Base-by-base conservation (phyloP, 2,797 vertebrate species). In the Pygocentrus nattereri region DNA sequence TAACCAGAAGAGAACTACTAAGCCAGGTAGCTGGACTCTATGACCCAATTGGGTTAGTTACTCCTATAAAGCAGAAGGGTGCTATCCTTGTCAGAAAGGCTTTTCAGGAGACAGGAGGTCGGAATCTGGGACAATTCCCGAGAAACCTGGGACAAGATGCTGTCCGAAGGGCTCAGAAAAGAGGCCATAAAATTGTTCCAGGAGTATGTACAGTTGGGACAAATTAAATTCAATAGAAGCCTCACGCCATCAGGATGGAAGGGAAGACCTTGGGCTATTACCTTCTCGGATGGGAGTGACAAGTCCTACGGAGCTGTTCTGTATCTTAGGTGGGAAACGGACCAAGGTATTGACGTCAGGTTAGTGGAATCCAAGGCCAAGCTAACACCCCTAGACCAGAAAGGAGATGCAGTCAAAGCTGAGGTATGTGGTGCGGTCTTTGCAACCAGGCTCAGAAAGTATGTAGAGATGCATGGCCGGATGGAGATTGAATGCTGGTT, bases 31-130 rank as follows among this genome's bases (percentile, higher is more conserved):
- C 61, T 30, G 27, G 25, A 30, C 25, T 64, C 11, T 64, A 64
- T 34, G 61, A 31, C 30, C 61, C 61, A 64, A 34, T 64, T 15
- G 61, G 61, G 25, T 11, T 64, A 31, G 61, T 64, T 19, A 70
- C 74, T 27, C 68, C 74, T 49, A 1, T 19, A 5, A 82, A 85
- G 12, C 83, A 82, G n/a, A 74, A 85, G 61, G 79, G 79, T 16
- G 79, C 74, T 3, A 85, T 82, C 21, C 64, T 82, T 1, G 80
- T 85, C 7, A 54, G 72, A 27, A 82, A 64, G 5, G 76, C 76
- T 34, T 79, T 85, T 44, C 65, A 84, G n/a, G 72, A 84, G 56
- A 16, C 72, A 27, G 34, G 34, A 41, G 13, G 67, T 8, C 44
- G 31, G 10, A 7, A 30, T 30, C 3, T 30, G 16, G 23, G n/a